Evolutionary conservation across 1,140 invertebrate species (phyloP).

Genomic region (Varroa destructor): DNA sequence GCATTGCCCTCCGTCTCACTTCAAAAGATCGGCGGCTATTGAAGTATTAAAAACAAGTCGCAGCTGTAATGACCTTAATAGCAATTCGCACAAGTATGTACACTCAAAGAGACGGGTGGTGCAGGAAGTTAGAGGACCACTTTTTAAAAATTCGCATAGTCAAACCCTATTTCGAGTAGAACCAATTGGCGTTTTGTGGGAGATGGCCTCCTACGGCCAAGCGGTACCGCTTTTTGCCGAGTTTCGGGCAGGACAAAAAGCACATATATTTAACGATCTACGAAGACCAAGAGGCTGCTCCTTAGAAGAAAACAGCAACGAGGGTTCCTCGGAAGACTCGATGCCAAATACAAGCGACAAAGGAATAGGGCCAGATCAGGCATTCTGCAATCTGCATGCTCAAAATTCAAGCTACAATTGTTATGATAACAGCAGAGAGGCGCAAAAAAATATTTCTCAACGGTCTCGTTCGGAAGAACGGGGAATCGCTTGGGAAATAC

Average conservation of each 20-base stretch:
- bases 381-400: neutral
- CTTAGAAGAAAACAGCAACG: constrained; percentile 8
- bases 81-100: neutral
- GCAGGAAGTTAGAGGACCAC: neutral
- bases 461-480: constrained; percentile 27
- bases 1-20: neutral
- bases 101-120: neutral
- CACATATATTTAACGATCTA: constrained; percentile 8
- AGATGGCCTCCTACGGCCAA: constrained; percentile 10
- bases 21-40: neutral
- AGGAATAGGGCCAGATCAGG: constrained; percentile 7
- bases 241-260: constrained; percentile 6
- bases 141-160: constrained; percentile 23
- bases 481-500: constrained; percentile 20
- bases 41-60: constrained; percentile 15
- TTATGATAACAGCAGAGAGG: too few relatives aligned
- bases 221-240: constrained; percentile 17
- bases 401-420: too few relatives aligned
- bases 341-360: constrained; percentile 24
- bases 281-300: constrained; percentile 7
- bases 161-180: constrained; percentile 17
- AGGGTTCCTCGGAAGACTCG: constrained; percentile 7
- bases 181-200: constrained; percentile 22
- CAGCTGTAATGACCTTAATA: constrained; percentile 21
- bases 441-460: neutral